These are phyloP conservation scores for Phyllotis vaccarum DNA, from an alignment of 2,797 vertebrate genomes.

Conservation along the genomic window DNA sequence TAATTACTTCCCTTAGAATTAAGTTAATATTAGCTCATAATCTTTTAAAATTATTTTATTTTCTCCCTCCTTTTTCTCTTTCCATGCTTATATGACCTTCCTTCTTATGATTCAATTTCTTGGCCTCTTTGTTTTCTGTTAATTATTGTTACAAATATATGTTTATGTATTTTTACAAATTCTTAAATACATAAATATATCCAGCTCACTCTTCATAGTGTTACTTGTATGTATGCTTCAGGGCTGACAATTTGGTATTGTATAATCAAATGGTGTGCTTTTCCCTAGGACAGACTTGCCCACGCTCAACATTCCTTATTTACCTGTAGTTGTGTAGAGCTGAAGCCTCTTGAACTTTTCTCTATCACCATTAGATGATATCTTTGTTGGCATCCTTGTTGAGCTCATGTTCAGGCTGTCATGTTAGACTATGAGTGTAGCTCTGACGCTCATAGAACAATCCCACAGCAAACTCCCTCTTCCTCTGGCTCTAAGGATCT, in stretches of 20 bases:
- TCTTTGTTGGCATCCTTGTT: too few relatives aligned
- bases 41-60: not conserved
- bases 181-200: not conserved
- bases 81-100: not conserved
- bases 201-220: not conserved
- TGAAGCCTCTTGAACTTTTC: not conserved
- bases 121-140: not conserved
- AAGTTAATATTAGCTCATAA: slow-evolving; percentile 38
- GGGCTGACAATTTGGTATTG: not conserved
- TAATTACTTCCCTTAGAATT: slow-evolving; percentile 35
- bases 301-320: not conserved
- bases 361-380: too few relatives aligned
- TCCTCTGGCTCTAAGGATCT: not conserved
- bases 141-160: not conserved
- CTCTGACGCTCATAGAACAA: not conserved
- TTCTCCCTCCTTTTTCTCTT: not conserved
- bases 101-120: not conserved
- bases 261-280: not conserved
- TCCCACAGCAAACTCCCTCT: not conserved
- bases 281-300: not conserved
- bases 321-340: not conserved
- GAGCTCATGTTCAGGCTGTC: not conserved
- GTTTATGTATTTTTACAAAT: not conserved
- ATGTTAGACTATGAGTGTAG: not conserved
- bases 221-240: not conserved